These are phyloP conservation scores for Chamaetylas fuelleborni DNA, from an alignment of 2,113 vertebrate genomes.

Conservation along the genomic window DNA sequence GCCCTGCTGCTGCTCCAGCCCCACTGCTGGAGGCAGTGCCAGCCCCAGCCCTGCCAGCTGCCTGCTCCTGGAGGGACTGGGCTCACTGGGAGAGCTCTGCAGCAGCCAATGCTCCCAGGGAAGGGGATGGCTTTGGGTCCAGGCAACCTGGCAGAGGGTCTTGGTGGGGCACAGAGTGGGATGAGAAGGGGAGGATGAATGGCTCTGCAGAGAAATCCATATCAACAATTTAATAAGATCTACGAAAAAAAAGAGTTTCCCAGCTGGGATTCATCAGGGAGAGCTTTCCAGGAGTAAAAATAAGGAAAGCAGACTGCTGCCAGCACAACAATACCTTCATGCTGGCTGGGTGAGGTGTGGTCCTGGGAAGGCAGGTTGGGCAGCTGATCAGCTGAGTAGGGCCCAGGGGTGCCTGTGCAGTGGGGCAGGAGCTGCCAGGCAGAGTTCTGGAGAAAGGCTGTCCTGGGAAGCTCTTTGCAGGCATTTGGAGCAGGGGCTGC, in stretches of 20 bases:
- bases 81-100: background rate
- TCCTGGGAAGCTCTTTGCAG: background rate
- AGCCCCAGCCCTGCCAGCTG: background rate
- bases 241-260: background rate
- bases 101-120: background rate
- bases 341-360: background rate
- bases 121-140: background rate
- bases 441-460: background rate
- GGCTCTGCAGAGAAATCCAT: background rate
- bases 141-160: background rate
- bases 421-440: background rate
- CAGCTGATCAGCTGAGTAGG: background rate
- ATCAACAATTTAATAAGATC: background rate
- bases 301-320: background rate
- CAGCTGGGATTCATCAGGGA: conserved; percentile 47
- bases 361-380: background rate
- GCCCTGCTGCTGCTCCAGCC: background rate
- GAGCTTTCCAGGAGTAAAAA: conserved; percentile 1
- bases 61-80: background rate
- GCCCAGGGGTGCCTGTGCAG: background rate
- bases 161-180: background rate
- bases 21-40: background rate
- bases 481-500: background rate
- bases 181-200: background rate
- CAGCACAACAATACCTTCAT: background rate